Percentiles rank a stretch among this genome's conserved stretches.
phyloP scores from a whole-genome alignment of 2,888 invertebrate genomes.

The Tachystola acroxantha region DNA sequence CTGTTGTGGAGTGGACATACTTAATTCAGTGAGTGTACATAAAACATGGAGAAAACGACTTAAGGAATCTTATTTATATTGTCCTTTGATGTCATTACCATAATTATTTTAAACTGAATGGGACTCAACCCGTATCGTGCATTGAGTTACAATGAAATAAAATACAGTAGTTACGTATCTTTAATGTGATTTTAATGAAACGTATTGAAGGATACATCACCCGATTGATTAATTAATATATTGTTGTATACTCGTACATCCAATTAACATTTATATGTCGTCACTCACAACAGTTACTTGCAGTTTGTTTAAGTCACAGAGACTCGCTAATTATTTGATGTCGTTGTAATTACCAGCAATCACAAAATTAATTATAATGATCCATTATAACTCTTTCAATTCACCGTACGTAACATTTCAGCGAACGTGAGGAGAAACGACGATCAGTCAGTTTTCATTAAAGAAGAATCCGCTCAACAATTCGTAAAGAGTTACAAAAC shows the following conservation, averaged over 20 bases:
- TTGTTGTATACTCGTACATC: too few species aligned
- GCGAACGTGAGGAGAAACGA: slow-evolving; percentile 21
- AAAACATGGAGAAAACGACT: slow-evolving; percentile 13
- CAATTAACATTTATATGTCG: too few species aligned
- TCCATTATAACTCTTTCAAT: slow-evolving; percentile 29
- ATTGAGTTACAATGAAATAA: too few species aligned
- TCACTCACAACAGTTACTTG: too few species aligned
- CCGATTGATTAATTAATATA: too few species aligned
- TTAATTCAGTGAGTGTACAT: slow-evolving; percentile 20
- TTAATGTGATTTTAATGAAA: too few species aligned
- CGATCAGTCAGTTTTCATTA: slow-evolving; percentile 23
- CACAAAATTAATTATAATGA: slow-evolving; percentile 13
- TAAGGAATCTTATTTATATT: slow-evolving; percentile 9
- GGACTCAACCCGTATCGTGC: too few species aligned
- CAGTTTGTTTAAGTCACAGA: neutral
- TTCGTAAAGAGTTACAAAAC: slow-evolving; percentile 2
- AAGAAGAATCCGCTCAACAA: slow-evolving; percentile 10
- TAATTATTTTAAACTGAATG: slow-evolving; percentile 1
- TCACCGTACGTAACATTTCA: slow-evolving; percentile 13
- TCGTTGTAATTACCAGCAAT: slow-evolving; percentile 1
- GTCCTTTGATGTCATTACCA: slow-evolving; percentile 7
- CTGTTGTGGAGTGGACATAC: slow-evolving; percentile 16
- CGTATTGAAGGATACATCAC: too few species aligned
- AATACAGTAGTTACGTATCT: too few species aligned
- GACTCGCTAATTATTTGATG: slow-evolving; percentile 1